phyloP scores from a whole-genome alignment of 2,113 vertebrate genomes.

The Bufo bufo region DNA sequence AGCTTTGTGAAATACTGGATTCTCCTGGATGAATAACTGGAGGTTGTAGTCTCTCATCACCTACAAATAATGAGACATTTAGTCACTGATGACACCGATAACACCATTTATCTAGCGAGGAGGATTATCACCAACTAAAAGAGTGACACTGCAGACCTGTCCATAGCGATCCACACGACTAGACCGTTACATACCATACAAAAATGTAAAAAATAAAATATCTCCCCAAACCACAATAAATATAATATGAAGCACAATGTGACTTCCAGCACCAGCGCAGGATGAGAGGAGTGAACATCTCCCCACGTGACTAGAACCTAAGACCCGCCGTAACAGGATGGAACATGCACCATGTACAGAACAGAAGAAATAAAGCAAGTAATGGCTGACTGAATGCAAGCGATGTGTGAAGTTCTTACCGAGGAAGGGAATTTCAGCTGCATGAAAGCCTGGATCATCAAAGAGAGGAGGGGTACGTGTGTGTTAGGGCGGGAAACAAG shows the following conservation, averaged over 20 bases:
- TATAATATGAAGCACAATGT: background rate
- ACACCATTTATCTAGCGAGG: too few relatives aligned
- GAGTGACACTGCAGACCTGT: background rate
- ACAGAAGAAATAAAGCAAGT: background rate
- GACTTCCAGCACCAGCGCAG: background rate
- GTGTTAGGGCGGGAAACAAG: background rate
- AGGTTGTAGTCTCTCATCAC: constrained; percentile 95
- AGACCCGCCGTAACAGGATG: background rate
- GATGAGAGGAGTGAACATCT: background rate
- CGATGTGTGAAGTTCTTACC: constrained; percentile 31
- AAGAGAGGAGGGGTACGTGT: constrained; percentile 8
- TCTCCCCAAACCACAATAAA: too few relatives aligned
- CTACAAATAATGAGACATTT: constrained; percentile 69
- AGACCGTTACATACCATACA: background rate
- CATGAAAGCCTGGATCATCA: constrained; percentile 50
- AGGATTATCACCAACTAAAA: background rate
- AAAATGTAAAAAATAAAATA: too few relatives aligned
- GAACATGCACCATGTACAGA: background rate
- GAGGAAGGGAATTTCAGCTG: constrained; percentile 47
- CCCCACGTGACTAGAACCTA: background rate
- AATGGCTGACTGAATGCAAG: background rate
- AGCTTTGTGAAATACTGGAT: constrained; percentile 89
- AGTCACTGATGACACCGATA: background rate
- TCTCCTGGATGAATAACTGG: constrained; percentile 95
- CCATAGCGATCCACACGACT: background rate